These are phyloP conservation scores for Bujurquina vittata DNA, from an alignment of 2,113 vertebrate species.

Conservation along the genomic window DNA sequence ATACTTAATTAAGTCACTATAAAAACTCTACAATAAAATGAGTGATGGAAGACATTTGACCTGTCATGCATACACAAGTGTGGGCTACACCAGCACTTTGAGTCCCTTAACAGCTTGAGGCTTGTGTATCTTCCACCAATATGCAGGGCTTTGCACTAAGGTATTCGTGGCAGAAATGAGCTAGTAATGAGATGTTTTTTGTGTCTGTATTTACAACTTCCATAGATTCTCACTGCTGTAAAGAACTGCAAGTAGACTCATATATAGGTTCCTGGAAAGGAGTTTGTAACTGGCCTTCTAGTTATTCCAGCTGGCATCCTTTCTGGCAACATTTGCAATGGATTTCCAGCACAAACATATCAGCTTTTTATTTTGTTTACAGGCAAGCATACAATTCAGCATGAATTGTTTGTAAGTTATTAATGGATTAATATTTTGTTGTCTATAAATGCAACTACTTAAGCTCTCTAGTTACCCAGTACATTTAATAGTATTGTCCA, in stretches of 20 bases:
- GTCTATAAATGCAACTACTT: background rate
- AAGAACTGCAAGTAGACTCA: background rate
- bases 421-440: background rate
- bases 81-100: conserved; percentile 16
- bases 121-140: background rate
- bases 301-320: background rate
- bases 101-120: conserved; percentile 19
- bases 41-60: conserved; percentile 35
- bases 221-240: background rate
- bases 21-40: conserved; percentile 28
- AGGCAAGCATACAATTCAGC: background rate
- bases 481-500: background rate
- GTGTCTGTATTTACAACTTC: background rate
- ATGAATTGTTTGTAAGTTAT: background rate
- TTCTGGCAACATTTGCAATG: background rate
- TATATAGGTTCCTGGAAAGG: background rate
- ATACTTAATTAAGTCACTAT: conserved; percentile 37
- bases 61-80: conserved; percentile 32
- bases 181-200: background rate
- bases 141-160: background rate
- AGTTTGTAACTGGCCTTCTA: background rate
- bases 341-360: background rate
- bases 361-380: background rate
- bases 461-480: background rate
- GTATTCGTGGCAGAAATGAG: background rate